These are phyloP conservation scores for Gobio occitaniae DNA, from an alignment of 2,797 vertebrate genomes.

Conservation along the genomic window DNA sequence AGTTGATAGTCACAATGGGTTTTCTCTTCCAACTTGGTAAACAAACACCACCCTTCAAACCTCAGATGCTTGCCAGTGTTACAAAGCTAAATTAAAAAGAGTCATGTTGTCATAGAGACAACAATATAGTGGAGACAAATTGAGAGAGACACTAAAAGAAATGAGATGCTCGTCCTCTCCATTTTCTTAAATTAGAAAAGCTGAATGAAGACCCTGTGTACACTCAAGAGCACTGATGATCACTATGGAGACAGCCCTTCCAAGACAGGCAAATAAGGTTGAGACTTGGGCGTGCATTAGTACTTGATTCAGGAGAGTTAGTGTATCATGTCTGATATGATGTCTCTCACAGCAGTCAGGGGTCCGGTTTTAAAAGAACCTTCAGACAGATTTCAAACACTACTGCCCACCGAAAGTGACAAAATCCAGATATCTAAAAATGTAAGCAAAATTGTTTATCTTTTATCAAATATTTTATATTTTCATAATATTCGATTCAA, in stretches of 20 bases:
- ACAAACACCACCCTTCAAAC: neutral
- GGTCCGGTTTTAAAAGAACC: neutral
- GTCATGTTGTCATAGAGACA: conserved; percentile 32
- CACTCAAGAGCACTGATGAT: conserved; percentile 33
- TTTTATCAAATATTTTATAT: neutral
- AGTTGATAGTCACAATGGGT: neutral
- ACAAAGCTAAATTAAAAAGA: conserved; percentile 15
- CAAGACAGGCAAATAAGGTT: neutral
- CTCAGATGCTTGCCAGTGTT: neutral
- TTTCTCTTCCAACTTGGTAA: conserved; percentile 33
- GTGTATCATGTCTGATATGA: conserved; percentile 1
- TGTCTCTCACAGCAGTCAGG: neutral
- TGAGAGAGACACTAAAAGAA: conserved; percentile 17
- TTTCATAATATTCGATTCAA: too few relatives aligned
- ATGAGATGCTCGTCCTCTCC: neutral
- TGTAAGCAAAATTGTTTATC: neutral
- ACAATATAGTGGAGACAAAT: neutral
- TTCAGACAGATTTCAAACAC: neutral
- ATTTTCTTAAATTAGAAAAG: conserved; percentile 24
- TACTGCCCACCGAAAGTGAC: neutral
- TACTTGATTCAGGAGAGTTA: conserved; percentile 19
- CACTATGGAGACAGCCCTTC: conserved; percentile 31
- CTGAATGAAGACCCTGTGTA: conserved; percentile 7
- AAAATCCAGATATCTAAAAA: neutral
- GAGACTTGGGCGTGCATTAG: neutral